These are phyloP conservation scores for Sigmodon hispidus DNA, from an alignment of 2,113 vertebrate species.

Conservation along the genomic window DNA sequence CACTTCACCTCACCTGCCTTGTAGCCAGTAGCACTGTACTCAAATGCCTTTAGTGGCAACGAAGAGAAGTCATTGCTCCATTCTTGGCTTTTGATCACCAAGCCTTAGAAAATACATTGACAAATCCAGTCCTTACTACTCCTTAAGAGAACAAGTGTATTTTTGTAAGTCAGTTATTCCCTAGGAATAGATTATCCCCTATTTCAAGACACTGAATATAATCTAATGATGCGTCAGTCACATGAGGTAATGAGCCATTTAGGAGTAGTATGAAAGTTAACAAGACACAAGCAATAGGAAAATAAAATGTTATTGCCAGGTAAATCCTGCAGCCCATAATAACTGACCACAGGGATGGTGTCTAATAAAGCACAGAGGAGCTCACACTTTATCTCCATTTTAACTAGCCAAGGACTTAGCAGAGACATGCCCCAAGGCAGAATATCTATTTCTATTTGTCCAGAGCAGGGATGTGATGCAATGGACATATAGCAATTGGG, in stretches of 20 bases:
- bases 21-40: not conserved
- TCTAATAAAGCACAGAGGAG: constrained; percentile 3
- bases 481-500: not conserved
- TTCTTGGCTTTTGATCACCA: constrained; percentile 29
- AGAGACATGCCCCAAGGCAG: not conserved
- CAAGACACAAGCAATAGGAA: constrained; percentile 32
- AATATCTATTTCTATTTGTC: not conserved
- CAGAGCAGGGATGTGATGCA: not conserved
- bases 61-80: not conserved
- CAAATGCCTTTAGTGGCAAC: not conserved
- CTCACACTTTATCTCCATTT: not conserved
- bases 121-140: not conserved
- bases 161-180: constrained; percentile 35
- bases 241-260: constrained; percentile 75
- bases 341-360: not conserved
- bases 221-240: not conserved
- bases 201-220: constrained; percentile 17
- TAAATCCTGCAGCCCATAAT: constrained; percentile 5
- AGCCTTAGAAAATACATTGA: constrained; percentile 23
- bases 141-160: constrained; percentile 3
- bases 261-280: constrained; percentile 64
- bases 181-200: not conserved
- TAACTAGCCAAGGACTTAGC: not conserved
- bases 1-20: not conserved
- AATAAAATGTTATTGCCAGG: constrained; percentile 29